Evolutionary conservation across 2,113 vertebrate genomes (phyloP), one percentile per base, ranked within the genome.

Genomic region (Geothlypis trichas): DNA sequence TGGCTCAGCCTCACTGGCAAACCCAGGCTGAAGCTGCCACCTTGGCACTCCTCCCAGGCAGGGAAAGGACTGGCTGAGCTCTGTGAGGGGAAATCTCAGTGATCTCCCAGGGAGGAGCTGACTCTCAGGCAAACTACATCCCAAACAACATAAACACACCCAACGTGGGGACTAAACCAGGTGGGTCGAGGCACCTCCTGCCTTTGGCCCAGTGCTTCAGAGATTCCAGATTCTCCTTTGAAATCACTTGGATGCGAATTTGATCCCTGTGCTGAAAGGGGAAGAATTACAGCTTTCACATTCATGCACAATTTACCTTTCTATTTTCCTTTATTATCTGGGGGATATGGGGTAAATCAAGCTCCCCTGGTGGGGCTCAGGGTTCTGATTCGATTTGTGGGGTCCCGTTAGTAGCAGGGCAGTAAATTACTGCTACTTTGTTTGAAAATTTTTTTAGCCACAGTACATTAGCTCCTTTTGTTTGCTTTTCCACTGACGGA

Each of bases 391-490:
- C 96, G 74, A 93, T 97, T 98, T 97, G 88, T 97, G 95, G 95
- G 98, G 97, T 97, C 97, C 96, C 5, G 42, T 96, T 95, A 97
- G 95, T 87, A 98, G 97, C 42, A 24, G 75, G 96, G 97, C 96
- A 95, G 84, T 98, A 98, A 98, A 98, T 98, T 98, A 97, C 96
- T 88, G 87, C 89, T 62, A 95, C 97, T 98, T 97, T 97, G 97
- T 98, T 98, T 98, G 97, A 97, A 96, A 94, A 97, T 98, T 98
- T 98, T 97, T 98, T 97, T 98, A 98, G 97, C 97, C 96, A 98
- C 98, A 98, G 93, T 97, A 98, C 98, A 98, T 98, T 98, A 98
- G 97, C 97, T 97, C 80, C 95, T 97, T 97, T 97, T 98, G 97
- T 98, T 98, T 98, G 97, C 97, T 98, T 98, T 98, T 97, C 96